phyloP scores from a whole-genome alignment of 2,797 vertebrate species.

The Neostethus bicornis region DNA sequence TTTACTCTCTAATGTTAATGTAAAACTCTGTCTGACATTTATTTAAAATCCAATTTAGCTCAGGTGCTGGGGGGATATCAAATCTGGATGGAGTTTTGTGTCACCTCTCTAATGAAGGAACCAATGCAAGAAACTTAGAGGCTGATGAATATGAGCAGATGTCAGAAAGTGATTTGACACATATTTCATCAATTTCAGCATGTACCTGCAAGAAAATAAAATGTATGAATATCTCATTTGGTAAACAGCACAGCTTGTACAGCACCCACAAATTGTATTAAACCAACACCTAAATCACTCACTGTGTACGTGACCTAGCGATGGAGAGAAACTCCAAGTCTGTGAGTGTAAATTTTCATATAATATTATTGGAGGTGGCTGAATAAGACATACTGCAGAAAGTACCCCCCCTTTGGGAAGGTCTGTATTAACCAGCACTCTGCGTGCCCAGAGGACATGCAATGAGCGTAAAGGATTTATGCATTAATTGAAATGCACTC shows the following conservation, averaged over 20 bases:
- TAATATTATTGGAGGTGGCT: slow-evolving; percentile 38
- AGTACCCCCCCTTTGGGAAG: slow-evolving; percentile 1
- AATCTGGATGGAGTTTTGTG: slow-evolving; percentile 78
- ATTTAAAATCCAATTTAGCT: slow-evolving; percentile 83
- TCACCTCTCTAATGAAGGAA: slow-evolving; percentile 81
- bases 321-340: background rate
- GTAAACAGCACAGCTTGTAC: slow-evolving; percentile 71
- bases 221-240: slow-evolving; percentile 72
- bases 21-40: slow-evolving; percentile 80
- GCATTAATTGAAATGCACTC: slow-evolving; percentile 2
- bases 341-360: slow-evolving; percentile 19
- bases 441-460: background rate
- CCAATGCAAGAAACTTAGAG: slow-evolving; percentile 71
- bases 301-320: slow-evolving; percentile 12
- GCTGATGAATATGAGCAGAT: slow-evolving; percentile 83
- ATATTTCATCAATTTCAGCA: slow-evolving; percentile 81
- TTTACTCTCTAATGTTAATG: slow-evolving; percentile 60
- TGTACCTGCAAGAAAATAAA: slow-evolving; percentile 76
- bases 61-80: slow-evolving; percentile 78
- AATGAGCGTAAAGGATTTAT: background rate
- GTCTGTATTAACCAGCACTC: slow-evolving; percentile 21
- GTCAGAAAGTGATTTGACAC: slow-evolving; percentile 81
- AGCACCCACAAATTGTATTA: slow-evolving; percentile 63
- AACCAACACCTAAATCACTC: slow-evolving; percentile 56
- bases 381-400: slow-evolving; percentile 24